Evolutionary conservation across 1,140 invertebrate species (phyloP).

Genomic region (Lethocerus indicus): DNA sequence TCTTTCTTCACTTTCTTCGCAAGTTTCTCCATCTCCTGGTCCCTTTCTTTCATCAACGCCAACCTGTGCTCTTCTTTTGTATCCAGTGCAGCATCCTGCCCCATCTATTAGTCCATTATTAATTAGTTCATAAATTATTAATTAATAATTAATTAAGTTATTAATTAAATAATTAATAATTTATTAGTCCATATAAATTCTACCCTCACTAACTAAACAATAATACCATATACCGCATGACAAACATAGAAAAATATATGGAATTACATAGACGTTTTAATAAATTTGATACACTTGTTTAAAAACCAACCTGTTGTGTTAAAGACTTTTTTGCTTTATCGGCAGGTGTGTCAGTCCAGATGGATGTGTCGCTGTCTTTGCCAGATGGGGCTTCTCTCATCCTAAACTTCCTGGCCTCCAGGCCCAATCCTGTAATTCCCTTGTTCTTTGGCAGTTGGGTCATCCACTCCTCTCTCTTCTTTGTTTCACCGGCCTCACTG

Average conservation of each 20-base stretch:
- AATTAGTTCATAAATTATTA: neutral
- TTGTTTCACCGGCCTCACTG: too few species aligned
- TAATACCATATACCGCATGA: neutral
- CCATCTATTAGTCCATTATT: slow-evolving; percentile 1
- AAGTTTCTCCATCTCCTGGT: slow-evolving; percentile 23
- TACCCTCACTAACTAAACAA: neutral
- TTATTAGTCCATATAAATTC: neutral
- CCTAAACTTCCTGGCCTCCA: slow-evolving; percentile 57
- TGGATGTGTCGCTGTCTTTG: slow-evolving; percentile 54
- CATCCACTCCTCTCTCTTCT: slow-evolving; percentile 70
- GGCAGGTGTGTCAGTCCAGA: slow-evolving; percentile 73
- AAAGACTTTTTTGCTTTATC: slow-evolving; percentile 31
- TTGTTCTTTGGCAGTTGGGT: slow-evolving; percentile 64
- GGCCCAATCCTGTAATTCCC: slow-evolving; percentile 46
- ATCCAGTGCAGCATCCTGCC: slow-evolving; percentile 8
- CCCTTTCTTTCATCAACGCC: too few species aligned
- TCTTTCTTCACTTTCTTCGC: slow-evolving; percentile 25
- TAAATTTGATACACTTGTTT: too few species aligned
- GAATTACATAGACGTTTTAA: neutral
- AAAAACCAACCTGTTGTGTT: too few species aligned
- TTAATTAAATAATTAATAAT: slow-evolving; percentile 2
- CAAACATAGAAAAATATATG: neutral
- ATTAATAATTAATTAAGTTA: slow-evolving; percentile 2
- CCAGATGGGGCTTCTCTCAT: slow-evolving; percentile 43
- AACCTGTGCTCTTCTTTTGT: too few species aligned